Percentiles rank a stretch among this genome's conserved stretches.
These are phyloP conservation scores for Parthenolecanium corni DNA, from an alignment of 2,888 invertebrate genomes.

Conservation along the genomic window DNA sequence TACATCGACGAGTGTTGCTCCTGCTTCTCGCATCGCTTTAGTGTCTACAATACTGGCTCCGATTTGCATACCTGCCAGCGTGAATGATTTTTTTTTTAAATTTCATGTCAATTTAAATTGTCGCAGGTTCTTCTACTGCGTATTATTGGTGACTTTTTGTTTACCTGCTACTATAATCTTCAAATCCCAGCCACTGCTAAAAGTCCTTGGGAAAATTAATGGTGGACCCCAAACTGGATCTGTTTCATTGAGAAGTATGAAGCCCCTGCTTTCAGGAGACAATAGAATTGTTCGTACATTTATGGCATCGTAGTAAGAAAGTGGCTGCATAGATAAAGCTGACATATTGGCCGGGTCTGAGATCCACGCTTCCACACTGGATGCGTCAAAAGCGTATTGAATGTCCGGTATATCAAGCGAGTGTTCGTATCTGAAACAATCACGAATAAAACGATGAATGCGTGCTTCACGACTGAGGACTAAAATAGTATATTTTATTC, in stretches of 20 bases:
- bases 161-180: constrained; percentile 39
- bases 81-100: neutral
- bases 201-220: constrained; percentile 58
- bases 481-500: neutral
- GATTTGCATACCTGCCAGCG: constrained; percentile 44
- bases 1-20: constrained; percentile 45
- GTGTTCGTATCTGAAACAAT: constrained; percentile 31
- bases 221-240: constrained; percentile 63
- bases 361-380: constrained; percentile 47
- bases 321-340: constrained; percentile 44
- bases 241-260: constrained; percentile 49
- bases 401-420: constrained; percentile 47
- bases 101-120: no score
- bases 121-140: no score
- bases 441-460: no score
- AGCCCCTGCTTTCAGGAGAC: constrained; percentile 52
- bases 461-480: neutral
- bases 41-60: constrained; percentile 49
- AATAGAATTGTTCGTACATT: constrained; percentile 51
- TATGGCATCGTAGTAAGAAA: constrained; percentile 46
- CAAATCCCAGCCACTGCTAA: constrained; percentile 42
- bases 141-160: no score
- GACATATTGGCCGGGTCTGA: constrained; percentile 46
- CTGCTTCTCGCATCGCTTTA: constrained; percentile 46
- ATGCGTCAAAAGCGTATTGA: constrained; percentile 52